phyloP scores from a whole-genome alignment of 2,113 vertebrate species.

The Zosterops lateralis region DNA sequence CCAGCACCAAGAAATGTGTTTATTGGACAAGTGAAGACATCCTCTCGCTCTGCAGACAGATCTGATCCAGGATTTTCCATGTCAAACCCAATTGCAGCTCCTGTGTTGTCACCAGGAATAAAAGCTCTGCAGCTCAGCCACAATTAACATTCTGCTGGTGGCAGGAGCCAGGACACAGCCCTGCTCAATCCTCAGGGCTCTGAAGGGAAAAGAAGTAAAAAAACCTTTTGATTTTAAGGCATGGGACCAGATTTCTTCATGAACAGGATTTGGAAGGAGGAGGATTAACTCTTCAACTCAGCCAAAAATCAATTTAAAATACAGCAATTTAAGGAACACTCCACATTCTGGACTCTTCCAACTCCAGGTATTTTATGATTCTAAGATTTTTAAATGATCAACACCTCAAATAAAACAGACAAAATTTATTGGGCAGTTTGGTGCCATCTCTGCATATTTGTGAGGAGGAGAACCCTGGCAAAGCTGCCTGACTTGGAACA shows the following conservation, averaged over 20 bases:
- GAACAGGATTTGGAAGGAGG: neutral
- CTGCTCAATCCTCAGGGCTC: neutral
- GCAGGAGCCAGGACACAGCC: neutral
- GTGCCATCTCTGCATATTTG: neutral
- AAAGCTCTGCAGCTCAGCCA: neutral
- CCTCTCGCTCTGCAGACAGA: neutral
- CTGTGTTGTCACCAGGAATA: neutral
- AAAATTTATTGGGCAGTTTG: neutral
- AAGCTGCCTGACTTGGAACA: neutral
- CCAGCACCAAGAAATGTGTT: neutral
- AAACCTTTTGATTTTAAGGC: neutral
- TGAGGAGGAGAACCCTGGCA: neutral
- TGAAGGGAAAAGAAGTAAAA: neutral
- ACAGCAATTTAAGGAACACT: neutral
- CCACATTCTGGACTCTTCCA: neutral
- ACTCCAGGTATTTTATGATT: neutral
- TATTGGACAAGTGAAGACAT: neutral
- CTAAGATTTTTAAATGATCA: neutral
- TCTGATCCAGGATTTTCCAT: neutral
- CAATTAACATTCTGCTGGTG: slow-evolving; percentile 46
- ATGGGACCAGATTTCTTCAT: neutral
- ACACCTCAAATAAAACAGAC: neutral
- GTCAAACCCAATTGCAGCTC: neutral
- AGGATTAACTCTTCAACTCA: neutral
- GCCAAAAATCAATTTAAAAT: neutral